phyloP scores from a whole-genome alignment of 2,797 vertebrate genomes.

The Tympanoctomys barrerae region DNA sequence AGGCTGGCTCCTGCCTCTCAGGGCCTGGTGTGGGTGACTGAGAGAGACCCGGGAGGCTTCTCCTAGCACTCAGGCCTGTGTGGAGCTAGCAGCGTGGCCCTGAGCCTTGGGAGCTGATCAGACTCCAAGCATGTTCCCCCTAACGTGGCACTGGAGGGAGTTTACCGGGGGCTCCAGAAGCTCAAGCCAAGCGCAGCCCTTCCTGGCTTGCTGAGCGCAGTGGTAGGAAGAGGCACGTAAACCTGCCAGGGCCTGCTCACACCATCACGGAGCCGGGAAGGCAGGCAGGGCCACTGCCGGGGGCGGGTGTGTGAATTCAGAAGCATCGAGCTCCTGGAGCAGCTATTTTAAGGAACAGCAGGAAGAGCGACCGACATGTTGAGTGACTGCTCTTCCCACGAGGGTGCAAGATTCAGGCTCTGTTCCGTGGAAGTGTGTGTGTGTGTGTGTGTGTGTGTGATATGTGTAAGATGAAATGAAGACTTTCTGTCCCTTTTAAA shows the following conservation, averaged over 20 bases:
- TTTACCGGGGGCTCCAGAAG: slow-evolving; percentile 40
- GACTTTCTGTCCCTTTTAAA: background rate
- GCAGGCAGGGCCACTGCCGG: background rate
- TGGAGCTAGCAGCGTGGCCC: no score
- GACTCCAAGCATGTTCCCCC: background rate
- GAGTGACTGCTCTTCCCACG: background rate
- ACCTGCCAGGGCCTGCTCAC: background rate
- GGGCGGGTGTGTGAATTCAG: background rate
- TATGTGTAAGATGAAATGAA: background rate
- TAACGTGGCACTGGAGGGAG: background rate
- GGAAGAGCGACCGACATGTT: background rate
- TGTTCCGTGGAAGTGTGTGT: background rate
- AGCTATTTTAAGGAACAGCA: slow-evolving; percentile 12
- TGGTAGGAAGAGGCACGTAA: background rate
- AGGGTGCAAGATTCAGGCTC: background rate
- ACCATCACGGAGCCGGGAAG: background rate
- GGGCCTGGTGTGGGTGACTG: background rate
- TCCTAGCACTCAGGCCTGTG: background rate
- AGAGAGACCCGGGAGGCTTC: background rate
- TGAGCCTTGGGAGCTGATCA: background rate
- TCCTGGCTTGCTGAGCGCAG: slow-evolving; percentile 23
- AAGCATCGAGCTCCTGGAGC: background rate
- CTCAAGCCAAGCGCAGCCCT: background rate
- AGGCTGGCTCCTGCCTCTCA: background rate
- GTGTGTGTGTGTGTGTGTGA: background rate